These are phyloP conservation scores for Excalfactoria chinensis DNA, from an alignment of 2,113 vertebrate genomes.

Conservation along the genomic window DNA sequence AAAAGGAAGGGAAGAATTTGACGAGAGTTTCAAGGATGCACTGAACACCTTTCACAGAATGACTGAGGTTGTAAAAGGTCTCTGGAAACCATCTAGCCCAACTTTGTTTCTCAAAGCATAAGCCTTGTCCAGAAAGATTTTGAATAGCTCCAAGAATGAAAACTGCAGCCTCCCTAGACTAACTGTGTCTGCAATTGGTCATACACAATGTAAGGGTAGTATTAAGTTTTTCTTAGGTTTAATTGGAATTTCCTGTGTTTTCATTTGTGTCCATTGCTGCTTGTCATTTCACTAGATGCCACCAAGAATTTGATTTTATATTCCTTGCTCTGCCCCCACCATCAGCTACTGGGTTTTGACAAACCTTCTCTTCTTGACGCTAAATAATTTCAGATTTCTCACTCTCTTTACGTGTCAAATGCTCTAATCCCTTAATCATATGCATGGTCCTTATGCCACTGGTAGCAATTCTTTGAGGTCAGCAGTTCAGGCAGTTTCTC, in stretches of 20 bases:
- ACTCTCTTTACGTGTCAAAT: no score
- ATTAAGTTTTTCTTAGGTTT: background rate
- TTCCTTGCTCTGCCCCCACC: background rate
- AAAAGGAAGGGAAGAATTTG: background rate
- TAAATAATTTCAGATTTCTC: background rate
- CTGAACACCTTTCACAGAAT: background rate
- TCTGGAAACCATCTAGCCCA: background rate
- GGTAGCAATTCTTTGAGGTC: background rate
- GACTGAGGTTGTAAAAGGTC: background rate
- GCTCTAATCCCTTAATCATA: no score
- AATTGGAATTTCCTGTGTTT: background rate
- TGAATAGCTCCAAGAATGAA: background rate
- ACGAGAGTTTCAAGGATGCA: background rate
- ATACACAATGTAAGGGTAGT: background rate
- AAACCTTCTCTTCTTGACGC: background rate
- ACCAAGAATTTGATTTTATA: background rate
- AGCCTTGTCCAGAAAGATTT: background rate
- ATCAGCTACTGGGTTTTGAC: background rate
- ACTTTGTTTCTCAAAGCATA: background rate
- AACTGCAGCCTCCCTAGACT: background rate
- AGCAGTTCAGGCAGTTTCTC: background rate
- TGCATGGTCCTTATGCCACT: no score
- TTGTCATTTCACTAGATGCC: background rate
- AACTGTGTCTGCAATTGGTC: background rate
- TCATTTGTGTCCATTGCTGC: background rate